Base-by-base conservation (phyloP, 2,113 vertebrate species). In the Scalopus aquaticus region DNA sequence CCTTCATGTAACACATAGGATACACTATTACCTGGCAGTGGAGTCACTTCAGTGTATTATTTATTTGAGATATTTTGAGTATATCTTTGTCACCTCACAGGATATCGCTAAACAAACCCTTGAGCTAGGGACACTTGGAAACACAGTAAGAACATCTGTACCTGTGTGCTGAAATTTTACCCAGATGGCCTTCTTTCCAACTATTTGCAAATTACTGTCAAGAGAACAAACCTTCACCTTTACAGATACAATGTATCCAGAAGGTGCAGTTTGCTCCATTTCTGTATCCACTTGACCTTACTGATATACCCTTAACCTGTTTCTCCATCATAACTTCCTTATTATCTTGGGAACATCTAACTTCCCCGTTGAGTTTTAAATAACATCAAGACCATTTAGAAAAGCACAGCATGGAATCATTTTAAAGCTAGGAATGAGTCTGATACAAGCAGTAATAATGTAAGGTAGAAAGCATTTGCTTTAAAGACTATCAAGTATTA, bases 401-500 rank as follows among this genome's bases (percentile, higher is more conserved):
- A 79, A 95, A 83, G 79, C 17, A 83, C 7, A 64, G 65, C 28
- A 54, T 69, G 49, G 73, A 88, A 78, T 78, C 39, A 90, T 95
- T 96, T 88, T 67, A 73, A 96, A 86, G 32, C 67, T 81, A 24
- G 37, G 24, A 94, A 73, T 6, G 54, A 73, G 89, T 85, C 69
- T 42, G 62, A 92, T 54, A 65, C 28, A 72, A 88, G 56, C n/a
- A 88, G 81, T 90, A 95, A 96, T 69, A 94, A 90, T 76, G 58
- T 54, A 92, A 95, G 77, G 39, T 92, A 81, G 65, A 93, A 88
- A 92, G 91, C 8, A 86, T 94, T 95, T 83, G 51, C 60, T 90
- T 95, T 94, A 91, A 96, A 94, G 86, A 93, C 56, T 87, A 94
- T 94, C 82, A 94, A 93, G 96, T 96, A 93, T 91, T 93, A 91